Conservation (phyloP, 2,797 vertebrate species). For the Molossus alvarezi region DNA sequence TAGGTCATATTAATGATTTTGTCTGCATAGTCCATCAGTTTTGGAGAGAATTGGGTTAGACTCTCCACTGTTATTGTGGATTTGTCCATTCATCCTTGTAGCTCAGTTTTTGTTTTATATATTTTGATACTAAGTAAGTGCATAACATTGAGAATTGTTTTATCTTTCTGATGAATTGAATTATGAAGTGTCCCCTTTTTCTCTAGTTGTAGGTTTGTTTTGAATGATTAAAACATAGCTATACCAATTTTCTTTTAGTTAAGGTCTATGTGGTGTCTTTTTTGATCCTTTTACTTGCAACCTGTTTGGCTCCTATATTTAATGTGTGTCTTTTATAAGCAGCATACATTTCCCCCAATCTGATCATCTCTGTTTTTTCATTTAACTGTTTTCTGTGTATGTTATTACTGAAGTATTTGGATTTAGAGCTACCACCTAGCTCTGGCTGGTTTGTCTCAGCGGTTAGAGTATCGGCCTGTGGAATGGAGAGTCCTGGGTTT, state of each 20-base stretch:
- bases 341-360: background rate
- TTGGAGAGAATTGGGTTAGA: constrained; percentile 31
- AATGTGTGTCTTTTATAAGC: constrained; percentile 29
- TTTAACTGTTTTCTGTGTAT: background rate
- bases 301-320: constrained; percentile 42
- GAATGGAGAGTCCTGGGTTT: no score
- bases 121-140: background rate
- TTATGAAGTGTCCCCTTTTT: constrained; percentile 10
- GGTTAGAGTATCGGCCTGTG: no score
- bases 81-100: constrained; percentile 22
- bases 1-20: constrained; percentile 47
- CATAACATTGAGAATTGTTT: constrained; percentile 8
- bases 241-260: constrained; percentile 44
- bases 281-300: background rate
- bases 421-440: constrained; percentile 3
- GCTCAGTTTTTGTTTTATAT: constrained; percentile 33
- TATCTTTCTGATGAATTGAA: background rate
- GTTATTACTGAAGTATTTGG: background rate
- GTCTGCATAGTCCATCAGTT: background rate
- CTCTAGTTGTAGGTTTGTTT: background rate
- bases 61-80: background rate
- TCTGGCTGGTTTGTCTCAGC: no score
- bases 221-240: background rate
- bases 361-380: constrained; percentile 16
- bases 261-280: background rate